Conservation (phyloP, 2,797 vertebrate species). For the Schizopygopsis pylzovi region DNA sequence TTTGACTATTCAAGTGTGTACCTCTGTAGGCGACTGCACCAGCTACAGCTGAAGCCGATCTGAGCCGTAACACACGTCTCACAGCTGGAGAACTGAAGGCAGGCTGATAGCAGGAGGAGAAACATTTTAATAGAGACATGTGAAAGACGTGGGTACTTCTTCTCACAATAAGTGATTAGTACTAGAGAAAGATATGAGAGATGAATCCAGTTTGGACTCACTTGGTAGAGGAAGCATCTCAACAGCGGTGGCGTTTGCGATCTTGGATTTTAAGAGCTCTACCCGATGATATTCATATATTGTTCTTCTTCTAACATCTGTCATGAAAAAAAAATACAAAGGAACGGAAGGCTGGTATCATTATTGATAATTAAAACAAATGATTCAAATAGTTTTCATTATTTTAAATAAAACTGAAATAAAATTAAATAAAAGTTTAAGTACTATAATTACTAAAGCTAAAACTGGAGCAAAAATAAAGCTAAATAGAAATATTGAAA, state of each 20-base stretch:
- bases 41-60: conserved; percentile 97
- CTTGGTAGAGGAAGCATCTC: conserved; percentile 94
- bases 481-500: background rate
- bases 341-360: background rate
- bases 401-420: background rate
- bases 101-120: conserved; percentile 76
- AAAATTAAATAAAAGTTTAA: background rate
- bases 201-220: conserved; percentile 70
- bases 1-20: conserved; percentile 62
- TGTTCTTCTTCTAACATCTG: conserved; percentile 93
- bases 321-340: conserved; percentile 4
- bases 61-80: conserved; percentile 87
- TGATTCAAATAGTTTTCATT: background rate
- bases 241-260: conserved; percentile 85
- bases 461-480: background rate
- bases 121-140: conserved; percentile 5
- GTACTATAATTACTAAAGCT: background rate
- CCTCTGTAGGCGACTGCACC: conserved; percentile 95
- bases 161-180: conserved; percentile 14
- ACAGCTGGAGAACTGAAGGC: conserved; percentile 93
- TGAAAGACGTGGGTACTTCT: conserved; percentile 10
- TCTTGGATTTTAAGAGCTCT: conserved; percentile 89
- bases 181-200: background rate
- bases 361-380: background rate
- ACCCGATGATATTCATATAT: conserved; percentile 97